Evolutionary conservation across 2,888 invertebrate species (phyloP).

Genomic region (Tenthredo amoena): DNA sequence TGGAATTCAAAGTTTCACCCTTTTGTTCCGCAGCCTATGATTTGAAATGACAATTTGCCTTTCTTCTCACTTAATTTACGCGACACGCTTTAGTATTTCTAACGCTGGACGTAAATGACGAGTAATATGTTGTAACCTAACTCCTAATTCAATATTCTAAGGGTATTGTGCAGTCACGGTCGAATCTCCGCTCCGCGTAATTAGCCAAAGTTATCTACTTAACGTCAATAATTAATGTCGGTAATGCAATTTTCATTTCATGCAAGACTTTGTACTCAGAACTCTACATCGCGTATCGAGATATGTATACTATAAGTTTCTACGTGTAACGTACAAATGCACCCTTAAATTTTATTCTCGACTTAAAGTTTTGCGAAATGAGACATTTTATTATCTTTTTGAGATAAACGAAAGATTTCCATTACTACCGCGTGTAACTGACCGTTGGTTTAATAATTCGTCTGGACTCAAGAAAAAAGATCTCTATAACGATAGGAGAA

Average conservation of each 20-base stretch:
- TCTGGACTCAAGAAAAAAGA: background rate
- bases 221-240: slow-evolving; percentile 30
- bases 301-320: too few species aligned
- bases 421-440: background rate
- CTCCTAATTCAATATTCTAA: background rate
- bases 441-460: background rate
- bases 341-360: background rate
- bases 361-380: background rate
- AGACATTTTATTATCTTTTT: background rate
- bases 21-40: background rate
- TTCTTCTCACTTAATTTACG: background rate
- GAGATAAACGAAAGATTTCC: background rate
- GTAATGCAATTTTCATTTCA: background rate
- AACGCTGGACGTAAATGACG: background rate
- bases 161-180: background rate
- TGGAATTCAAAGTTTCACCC: background rate
- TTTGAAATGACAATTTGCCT: background rate
- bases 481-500: background rate
- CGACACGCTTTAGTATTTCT: background rate
- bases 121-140: background rate
- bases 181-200: slow-evolving; percentile 5
- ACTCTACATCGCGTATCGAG: background rate
- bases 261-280: background rate
- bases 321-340: too few species aligned
- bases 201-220: slow-evolving; percentile 6